A percentile compares a stretch with the other conserved stretches of the same genome.
These are phyloP conservation scores for Cetonia aurata DNA, from an alignment of 2,888 invertebrate species.

Conservation along the genomic window DNA sequence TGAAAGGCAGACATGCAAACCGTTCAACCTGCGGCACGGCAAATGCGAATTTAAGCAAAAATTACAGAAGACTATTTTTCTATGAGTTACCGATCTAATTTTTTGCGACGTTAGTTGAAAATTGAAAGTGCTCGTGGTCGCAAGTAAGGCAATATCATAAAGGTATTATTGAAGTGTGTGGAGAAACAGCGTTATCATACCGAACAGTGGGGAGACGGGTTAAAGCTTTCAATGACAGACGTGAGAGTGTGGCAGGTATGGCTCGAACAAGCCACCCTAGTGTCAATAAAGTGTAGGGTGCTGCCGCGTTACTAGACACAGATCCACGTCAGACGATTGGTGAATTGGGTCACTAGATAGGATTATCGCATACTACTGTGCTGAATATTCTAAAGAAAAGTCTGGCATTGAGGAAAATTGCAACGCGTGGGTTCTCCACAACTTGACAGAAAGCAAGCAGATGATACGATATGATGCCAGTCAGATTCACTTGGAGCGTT, in stretches of 20 bases:
- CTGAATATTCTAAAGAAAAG: neutral
- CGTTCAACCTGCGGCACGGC: too few relatives aligned
- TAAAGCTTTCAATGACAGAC: constrained; percentile 12
- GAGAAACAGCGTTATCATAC: constrained; percentile 18
- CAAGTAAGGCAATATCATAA: constrained; percentile 1
- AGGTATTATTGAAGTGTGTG: constrained; percentile 18
- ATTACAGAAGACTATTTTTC: too few relatives aligned
- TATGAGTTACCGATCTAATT: too few relatives aligned
- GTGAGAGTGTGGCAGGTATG: neutral
- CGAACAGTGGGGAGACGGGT: neutral
- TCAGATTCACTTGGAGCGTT: neutral
- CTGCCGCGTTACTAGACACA: neutral
- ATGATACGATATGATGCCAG: neutral
- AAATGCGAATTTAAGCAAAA: too few relatives aligned
- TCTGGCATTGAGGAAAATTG: constrained; percentile 3
- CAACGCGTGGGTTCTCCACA: constrained; percentile 2
- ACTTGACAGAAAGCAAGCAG: neutral
- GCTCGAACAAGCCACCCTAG: constrained; percentile 1
- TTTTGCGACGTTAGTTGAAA: constrained; percentile 5
- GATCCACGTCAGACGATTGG: neutral
- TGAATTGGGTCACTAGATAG: neutral
- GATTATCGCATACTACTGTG: constrained; percentile 1
- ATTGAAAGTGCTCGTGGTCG: constrained; percentile 19
- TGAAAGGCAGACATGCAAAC: too few relatives aligned
- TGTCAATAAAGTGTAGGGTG: constrained; percentile 15